Percentiles rank a stretch among this genome's conserved stretches.
Evolutionary conservation across 2,113 vertebrate species (phyloP).

Genomic region (Girardinichthys multiradiatus): DNA sequence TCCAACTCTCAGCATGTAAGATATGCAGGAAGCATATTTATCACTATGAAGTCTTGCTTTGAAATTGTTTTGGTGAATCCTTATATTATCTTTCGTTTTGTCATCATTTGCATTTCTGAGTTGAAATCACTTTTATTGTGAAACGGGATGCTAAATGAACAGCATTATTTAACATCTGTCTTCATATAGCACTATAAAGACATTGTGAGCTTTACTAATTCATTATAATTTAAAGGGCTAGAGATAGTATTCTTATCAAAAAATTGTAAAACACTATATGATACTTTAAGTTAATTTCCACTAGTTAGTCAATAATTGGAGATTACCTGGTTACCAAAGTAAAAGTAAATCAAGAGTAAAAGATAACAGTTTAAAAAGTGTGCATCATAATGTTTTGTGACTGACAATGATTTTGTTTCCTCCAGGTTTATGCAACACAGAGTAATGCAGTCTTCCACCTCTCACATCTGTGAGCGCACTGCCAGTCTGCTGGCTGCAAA

Average conservation of each 20-base stretch:
- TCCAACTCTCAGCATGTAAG: constrained; percentile 19
- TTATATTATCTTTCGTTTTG: constrained; percentile 55
- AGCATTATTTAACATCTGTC: constrained; percentile 42
- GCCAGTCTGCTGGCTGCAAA: no score
- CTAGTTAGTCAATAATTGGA: constrained; percentile 19
- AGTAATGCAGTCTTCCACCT: no score
- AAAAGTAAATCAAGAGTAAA: no score
- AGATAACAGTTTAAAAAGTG: no score
- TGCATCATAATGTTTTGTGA: no score
- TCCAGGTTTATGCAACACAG: no score
- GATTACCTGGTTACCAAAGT: no score
- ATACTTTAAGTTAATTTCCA: constrained; percentile 24
- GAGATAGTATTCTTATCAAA: constrained; percentile 43
- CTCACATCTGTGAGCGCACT: no score
- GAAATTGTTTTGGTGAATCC: constrained; percentile 41
- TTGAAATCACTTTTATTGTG: constrained; percentile 50
- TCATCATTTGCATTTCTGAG: constrained; percentile 42
- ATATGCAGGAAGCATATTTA: constrained; percentile 1
- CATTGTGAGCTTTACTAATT: constrained; percentile 56
- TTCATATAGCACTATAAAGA: constrained; percentile 42
- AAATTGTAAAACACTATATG: constrained; percentile 10
- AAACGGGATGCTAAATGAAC: constrained; percentile 28
- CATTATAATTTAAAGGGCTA: constrained; percentile 33
- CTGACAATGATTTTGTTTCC: no score
- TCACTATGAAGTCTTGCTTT: background rate